Evolutionary conservation across 2,888 invertebrate species (phyloP).

Genomic region (Podabrus alpinus): DNA sequence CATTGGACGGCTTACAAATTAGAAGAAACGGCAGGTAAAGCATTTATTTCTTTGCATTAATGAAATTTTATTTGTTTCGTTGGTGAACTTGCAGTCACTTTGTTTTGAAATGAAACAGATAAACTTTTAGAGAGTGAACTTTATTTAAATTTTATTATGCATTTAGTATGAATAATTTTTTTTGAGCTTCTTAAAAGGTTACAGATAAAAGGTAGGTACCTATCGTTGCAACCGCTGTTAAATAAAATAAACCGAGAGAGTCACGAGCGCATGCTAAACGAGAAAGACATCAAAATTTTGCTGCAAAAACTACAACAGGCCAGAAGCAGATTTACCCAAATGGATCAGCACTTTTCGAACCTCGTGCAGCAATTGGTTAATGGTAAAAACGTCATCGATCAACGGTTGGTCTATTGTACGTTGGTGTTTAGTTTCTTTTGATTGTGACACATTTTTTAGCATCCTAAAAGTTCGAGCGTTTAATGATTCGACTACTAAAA

Average conservation of each 20-base stretch:
- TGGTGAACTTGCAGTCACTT: not conserved
- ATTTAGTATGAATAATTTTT: conserved; percentile 3
- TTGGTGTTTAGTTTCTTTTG: not conserved
- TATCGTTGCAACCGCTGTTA: conserved; percentile 49
- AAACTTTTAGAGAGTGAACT: not conserved
- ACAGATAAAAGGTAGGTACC: conserved; percentile 55
- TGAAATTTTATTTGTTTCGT: conserved; percentile 18
- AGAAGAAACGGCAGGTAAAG: conserved; percentile 50
- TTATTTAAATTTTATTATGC: not conserved
- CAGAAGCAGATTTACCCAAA: conserved; percentile 42
- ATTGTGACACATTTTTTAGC: not conserved
- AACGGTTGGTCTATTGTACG: conserved; percentile 43
- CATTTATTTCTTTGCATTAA: conserved; percentile 8
- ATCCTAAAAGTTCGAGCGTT: not conserved
- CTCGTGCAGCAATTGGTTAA: conserved; percentile 45
- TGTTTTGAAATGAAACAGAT: conserved; percentile 10
- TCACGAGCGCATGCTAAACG: conserved; percentile 47
- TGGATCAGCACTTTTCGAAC: conserved; percentile 44
- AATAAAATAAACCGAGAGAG: conserved; percentile 49
- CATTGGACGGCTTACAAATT: conserved; percentile 44
- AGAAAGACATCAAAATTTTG: conserved; percentile 47
- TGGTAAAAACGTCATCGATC: conserved; percentile 48
- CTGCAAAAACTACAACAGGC: conserved; percentile 46
- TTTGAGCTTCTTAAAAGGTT: conserved; percentile 43
- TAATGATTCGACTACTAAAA: conserved; percentile 4